Base-by-base conservation (phyloP, 2,113 vertebrate genomes). In the Malurus cyaneus region DNA sequence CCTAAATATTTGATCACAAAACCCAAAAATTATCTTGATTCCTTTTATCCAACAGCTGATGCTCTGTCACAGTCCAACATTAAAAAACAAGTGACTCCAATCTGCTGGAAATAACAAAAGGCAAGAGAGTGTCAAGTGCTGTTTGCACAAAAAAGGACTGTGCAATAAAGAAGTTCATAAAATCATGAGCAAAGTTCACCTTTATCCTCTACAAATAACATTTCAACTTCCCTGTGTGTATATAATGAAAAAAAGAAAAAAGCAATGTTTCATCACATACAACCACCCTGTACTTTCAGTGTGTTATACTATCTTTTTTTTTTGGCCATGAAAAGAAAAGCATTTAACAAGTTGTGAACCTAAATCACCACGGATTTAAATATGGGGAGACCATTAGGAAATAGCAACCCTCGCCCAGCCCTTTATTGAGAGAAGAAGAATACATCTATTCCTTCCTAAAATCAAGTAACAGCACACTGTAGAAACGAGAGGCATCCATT, bases 111-210 rank as follows among this genome's bases (percentile, higher is more conserved):
- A 96, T 92, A 88, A 91, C 92, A 95, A 96, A 96, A 94, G 93
- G 93, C 80, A 94, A 96, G 67, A 95, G 93, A 89, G 93, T 93
- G 78, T 91, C 94, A 89, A 91, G 89, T 65, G 74, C 29, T 95
- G 89, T 96, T 97, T 94, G 89, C 94, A 94, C 89, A 95, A 76
- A 91, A 91, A 79, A 95, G 71, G 83, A 88, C 79, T 65, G 25
- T 65, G 89, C 96, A 94, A 89, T 93, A 96, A 96, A 95, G 92
- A 69, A 96, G 81, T 96, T 94, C 93, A 95, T 95, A 94, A 93
- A 95, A 94, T 76, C 95, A 80, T 62, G 85, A 92, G 85, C 71
- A 96, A 97, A 97, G 94, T 96, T 97, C 95, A 96, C 92, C 78
- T 89, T 93, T 86, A 94, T 93, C 81, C 89, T 95, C 39, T 93